Base-by-base conservation (phyloP, 2,888 invertebrate genomes). In the Sarcophaga caerulescens region DNA sequence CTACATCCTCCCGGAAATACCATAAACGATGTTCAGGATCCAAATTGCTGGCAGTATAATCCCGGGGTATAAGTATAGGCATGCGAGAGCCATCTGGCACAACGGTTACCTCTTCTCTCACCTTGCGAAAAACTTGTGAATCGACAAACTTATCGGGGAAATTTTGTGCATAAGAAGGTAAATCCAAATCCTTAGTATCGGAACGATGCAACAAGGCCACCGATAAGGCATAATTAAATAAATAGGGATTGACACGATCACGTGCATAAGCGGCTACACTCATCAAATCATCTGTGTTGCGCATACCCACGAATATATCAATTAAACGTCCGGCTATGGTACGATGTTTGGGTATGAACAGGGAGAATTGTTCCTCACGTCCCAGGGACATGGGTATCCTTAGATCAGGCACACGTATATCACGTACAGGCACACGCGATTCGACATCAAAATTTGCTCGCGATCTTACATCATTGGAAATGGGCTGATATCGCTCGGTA, bases 201-300 rank as follows among this genome's bases (percentile, higher is more conserved):
- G 92, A 91, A 12, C 94, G 93, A 93, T 97, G 96, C 88, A 96
- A 93, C 60, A 97, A 92, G 0, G 96, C 96, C 25, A 97, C 96
- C 1, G 97, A 96, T 47, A 96, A 94, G 35, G 96, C 95, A 91
- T 97, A 97, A 91, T 97, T 96, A 93, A 96, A 98, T 89, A 98
- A 92, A 87, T 96, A 95, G 0, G 97, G 96, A 93, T 98, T 98
- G 5, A 97, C 93, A 63, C 96, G 95, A 88, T 96, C 96, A 63
- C 97, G 94, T 45, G 95, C 95, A 90, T 94, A 97, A 17, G 95
- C 95, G 59, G 96, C 95, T 44, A 96, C 74, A 95, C 94, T 85
- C 89, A 95, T 93, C 81, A 97, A 94, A 87, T 97, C 97, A 0
- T 96, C 96, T 14, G 95, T 92, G 66, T 94, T 94, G 59, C 95